Evolutionary conservation across 2,797 vertebrate genomes (phyloP).

Genomic region (Gallinago solitaria): DNA sequence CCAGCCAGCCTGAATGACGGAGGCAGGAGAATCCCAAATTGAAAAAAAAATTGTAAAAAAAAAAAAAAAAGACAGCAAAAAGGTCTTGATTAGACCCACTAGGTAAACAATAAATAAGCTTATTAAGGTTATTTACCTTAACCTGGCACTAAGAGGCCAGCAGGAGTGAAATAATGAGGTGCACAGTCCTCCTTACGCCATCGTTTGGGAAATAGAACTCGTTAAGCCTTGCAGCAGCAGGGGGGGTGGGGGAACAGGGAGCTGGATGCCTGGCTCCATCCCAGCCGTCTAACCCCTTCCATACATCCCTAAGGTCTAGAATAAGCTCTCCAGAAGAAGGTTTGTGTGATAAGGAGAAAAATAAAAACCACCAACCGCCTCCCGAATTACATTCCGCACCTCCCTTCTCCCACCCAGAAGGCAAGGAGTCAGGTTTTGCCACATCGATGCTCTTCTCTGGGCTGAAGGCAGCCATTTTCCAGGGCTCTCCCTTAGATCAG

Average conservation of each 20-base stretch:
- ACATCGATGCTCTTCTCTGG: neutral
- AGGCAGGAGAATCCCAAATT: neutral
- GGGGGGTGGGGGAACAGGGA: neutral
- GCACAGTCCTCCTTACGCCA: neutral
- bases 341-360: neutral
- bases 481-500: neutral
- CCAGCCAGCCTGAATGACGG: neutral
- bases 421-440: neutral
- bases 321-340: neutral
- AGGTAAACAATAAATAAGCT: slow-evolving; percentile 27
- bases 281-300: neutral
- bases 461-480: neutral
- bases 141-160: neutral
- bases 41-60: neutral
- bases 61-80: neutral
- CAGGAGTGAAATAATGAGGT: neutral
- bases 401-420: neutral
- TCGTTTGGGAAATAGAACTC: neutral
- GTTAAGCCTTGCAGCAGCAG: neutral
- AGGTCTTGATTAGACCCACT: neutral
- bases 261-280: neutral
- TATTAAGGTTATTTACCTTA: neutral
- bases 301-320: fast-evolving
- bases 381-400: neutral
- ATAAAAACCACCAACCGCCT: neutral